Evolutionary conservation across 2,888 invertebrate genomes (phyloP), one percentile per base, ranked within the genome.

Genomic region (Drosophila gaucha): DNA sequence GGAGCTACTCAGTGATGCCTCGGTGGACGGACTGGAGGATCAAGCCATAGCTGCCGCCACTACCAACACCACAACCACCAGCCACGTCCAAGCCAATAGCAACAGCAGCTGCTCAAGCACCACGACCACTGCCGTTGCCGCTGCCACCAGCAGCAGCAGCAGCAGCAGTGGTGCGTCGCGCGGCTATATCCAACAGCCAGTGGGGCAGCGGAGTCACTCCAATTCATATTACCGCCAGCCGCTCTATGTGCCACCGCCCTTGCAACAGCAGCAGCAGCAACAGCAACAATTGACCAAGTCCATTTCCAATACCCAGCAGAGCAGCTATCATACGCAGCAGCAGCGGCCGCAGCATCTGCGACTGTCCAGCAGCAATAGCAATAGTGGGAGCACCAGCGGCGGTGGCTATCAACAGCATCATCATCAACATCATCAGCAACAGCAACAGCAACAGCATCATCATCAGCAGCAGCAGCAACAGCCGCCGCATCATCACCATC

Each of bases 231-330:
- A 89, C 57, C 89, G 90, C 39, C 90, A 90, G 59, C 90, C 90
- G 67, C 88, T 90, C 55, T 90, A 90, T 78, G 90, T 90, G 73
- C 90, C 90, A 62, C 90, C 90, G 50, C 90, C 90, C 14, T 84
- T 90, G 84, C 90, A 67, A 36, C 88, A 66, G 31, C 88, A 86
- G 51, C 83, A 83, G 38, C n/a, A 41, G 4, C 41, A 41, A 64
- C 86, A 86, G 16, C 78, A 72, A 30, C 89, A 83, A 51, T 47
- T 88, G 28, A 67, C 64, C 72, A 84, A 86, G 41, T 41, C 69
- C 56, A 75, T 64, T 31, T 63, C 56, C 59, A 46, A 57, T n/a
- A 41, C 70, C 20, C 82, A 57, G 43, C 80, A 46, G 16, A 67
- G 30, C 70, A 73, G n/a, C 74, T 83, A 74, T 38, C 78, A 75